Evolutionary conservation across 1,140 invertebrate genomes (phyloP).

Genomic region (Drosophila bocqueti): DNA sequence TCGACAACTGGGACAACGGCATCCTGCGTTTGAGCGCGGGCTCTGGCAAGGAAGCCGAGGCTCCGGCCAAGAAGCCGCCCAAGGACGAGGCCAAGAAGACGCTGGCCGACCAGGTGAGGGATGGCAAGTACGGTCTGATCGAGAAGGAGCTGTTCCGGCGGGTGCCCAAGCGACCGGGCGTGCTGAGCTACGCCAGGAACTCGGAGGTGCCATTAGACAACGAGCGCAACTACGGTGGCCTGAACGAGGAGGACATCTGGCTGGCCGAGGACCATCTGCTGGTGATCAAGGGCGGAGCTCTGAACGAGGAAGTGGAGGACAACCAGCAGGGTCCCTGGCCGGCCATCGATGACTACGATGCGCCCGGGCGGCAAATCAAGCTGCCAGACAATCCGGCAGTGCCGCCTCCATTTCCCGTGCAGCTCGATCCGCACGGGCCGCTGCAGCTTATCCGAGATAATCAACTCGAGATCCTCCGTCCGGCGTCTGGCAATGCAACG

Average conservation of each 20-base stretch:
- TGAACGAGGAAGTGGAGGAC: slow-evolving; percentile 76
- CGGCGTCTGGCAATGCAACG: slow-evolving; percentile 79
- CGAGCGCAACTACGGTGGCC: slow-evolving; percentile 91
- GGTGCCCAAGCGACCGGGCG: slow-evolving; percentile 90
- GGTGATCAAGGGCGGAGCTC: slow-evolving; percentile 91
- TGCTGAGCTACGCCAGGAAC: slow-evolving; percentile 92
- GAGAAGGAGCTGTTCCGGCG: slow-evolving; percentile 92
- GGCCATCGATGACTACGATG: slow-evolving; percentile 93
- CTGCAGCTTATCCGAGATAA: slow-evolving; percentile 85
- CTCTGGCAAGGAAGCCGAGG: slow-evolving; percentile 86
- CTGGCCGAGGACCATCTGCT: slow-evolving; percentile 94
- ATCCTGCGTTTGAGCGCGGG: slow-evolving; percentile 89
- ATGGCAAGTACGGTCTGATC: slow-evolving; percentile 95
- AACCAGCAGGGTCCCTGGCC: slow-evolving; percentile 87
- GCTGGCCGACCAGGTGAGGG: slow-evolving; percentile 92
- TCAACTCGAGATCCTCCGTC: slow-evolving; percentile 83
- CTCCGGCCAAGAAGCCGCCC: slow-evolving; percentile 85
- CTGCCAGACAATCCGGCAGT: slow-evolving; percentile 90
- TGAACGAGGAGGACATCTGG: slow-evolving; percentile 94
- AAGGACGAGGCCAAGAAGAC: slow-evolving; percentile 92
- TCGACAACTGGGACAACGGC: slow-evolving; percentile 88
- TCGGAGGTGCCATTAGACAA: slow-evolving; percentile 92
- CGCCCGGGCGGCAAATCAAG: slow-evolving; percentile 92
- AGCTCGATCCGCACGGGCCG: slow-evolving; percentile 92
- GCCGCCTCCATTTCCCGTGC: slow-evolving; percentile 95